Conservation (phyloP, 2,888 invertebrate genomes). For the Laothoe populi region DNA sequence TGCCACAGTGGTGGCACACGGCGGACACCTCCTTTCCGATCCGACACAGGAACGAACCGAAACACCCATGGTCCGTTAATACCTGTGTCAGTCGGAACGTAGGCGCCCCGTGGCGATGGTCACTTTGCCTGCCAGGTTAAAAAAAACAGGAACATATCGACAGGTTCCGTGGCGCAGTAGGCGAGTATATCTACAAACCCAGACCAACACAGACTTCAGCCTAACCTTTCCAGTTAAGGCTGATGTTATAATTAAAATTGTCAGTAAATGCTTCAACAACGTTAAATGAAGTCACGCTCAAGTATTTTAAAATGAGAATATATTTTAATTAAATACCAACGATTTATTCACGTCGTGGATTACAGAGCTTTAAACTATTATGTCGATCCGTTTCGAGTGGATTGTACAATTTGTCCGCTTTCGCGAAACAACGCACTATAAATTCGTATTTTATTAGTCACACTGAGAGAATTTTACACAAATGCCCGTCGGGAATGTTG, state of each 20-base stretch:
- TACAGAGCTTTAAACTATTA: conserved; percentile 29
- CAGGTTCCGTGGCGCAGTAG: too few relatives aligned
- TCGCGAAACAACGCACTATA: conserved; percentile 27
- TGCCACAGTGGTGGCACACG: too few relatives aligned
- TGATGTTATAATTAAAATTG: not conserved
- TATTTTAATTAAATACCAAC: conserved; percentile 25
- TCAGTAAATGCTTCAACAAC: not conserved
- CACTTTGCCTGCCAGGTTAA: too few relatives aligned
- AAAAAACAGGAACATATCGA: too few relatives aligned
- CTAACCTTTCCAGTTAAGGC: too few relatives aligned
- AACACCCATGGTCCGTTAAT: too few relatives aligned
- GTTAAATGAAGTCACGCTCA: not conserved
- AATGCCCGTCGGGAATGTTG: conserved; percentile 23
- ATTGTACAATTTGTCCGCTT: conserved; percentile 26
- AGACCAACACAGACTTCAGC: too few relatives aligned
- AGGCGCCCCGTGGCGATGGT: too few relatives aligned
- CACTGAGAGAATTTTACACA: conserved; percentile 25
- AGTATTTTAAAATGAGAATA: conserved; percentile 1
- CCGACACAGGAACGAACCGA: too few relatives aligned
- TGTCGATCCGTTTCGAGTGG: conserved; percentile 25
- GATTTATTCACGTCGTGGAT: conserved; percentile 27
- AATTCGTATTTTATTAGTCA: conserved; percentile 29
- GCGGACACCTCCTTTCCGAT: too few relatives aligned
- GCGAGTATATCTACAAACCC: too few relatives aligned
- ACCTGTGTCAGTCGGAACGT: too few relatives aligned